These are phyloP conservation scores for Macrophya annulata DNA, from an alignment of 2,888 invertebrate genomes.

Conservation along the genomic window DNA sequence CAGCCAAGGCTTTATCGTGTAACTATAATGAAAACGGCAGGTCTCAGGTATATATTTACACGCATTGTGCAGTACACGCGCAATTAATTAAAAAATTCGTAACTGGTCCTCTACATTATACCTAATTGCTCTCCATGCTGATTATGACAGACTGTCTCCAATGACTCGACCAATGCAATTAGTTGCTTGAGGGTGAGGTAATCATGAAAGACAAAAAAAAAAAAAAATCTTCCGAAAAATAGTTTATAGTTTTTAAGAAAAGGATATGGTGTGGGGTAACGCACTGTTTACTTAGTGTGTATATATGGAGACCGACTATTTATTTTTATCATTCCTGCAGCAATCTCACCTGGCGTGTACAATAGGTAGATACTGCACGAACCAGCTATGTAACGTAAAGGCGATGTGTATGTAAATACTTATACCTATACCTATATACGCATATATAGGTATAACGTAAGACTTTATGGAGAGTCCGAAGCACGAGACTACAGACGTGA, in stretches of 20 bases:
- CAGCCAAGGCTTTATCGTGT: neutral
- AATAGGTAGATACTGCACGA: constrained; percentile 14
- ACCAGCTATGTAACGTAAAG: neutral
- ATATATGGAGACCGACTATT: constrained; percentile 1
- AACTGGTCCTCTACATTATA: neutral
- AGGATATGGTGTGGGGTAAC: constrained; percentile 2
- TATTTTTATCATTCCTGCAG: constrained; percentile 8
- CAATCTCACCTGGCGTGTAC: constrained; percentile 27
- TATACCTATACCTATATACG: neutral
- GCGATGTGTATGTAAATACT: neutral
- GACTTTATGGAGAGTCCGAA: constrained; percentile 29
- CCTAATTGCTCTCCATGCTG: neutral
- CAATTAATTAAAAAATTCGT: neutral
- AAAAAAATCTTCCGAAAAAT: neutral
- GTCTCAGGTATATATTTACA: neutral
- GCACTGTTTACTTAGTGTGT: neutral
- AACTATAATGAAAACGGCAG: neutral
- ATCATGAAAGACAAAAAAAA: neutral
- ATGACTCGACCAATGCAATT: neutral
- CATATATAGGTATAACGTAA: neutral
- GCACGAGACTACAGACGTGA: constrained; percentile 60
- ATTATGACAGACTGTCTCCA: neutral
- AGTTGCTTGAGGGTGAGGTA: neutral
- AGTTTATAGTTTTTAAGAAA: neutral
- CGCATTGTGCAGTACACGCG: neutral